A percentile compares a stretch with the other conserved stretches of the same genome.
These are phyloP conservation scores for Epiblema foenella DNA, from an alignment of 2,888 invertebrate genomes.

Conservation along the genomic window DNA sequence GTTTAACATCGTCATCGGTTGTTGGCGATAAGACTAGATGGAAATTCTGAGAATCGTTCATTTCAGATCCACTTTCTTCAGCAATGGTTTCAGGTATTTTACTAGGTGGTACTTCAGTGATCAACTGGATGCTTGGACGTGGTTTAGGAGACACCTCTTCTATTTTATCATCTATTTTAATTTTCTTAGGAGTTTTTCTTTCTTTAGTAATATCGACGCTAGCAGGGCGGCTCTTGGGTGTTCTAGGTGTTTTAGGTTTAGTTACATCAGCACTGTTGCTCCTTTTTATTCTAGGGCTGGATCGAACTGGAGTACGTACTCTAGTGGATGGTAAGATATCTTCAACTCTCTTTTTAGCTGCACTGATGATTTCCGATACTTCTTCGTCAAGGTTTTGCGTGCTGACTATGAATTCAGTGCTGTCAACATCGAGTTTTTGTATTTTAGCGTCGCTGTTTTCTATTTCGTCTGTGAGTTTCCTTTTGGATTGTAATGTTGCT, in stretches of 20 bases:
- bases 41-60: slow-evolving; percentile 77
- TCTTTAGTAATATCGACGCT: slow-evolving; percentile 70
- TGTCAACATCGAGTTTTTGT: slow-evolving; percentile 66
- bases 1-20: slow-evolving; percentile 55
- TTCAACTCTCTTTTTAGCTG: slow-evolving; percentile 60
- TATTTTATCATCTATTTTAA: slow-evolving; percentile 52
- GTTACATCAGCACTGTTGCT: slow-evolving; percentile 72
- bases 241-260: slow-evolving; percentile 69
- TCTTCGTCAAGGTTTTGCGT: slow-evolving; percentile 73
- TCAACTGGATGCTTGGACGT: slow-evolving; percentile 64
- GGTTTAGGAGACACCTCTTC: slow-evolving; percentile 48
- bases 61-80: slow-evolving; percentile 64
- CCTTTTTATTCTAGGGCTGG: slow-evolving; percentile 74
- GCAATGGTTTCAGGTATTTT: slow-evolving; percentile 63
- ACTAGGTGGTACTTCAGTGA: slow-evolving; percentile 60
- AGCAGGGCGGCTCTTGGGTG: slow-evolving; percentile 69
- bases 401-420: slow-evolving; percentile 59
- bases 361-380: slow-evolving; percentile 67
- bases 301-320: slow-evolving; percentile 64
- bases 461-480: slow-evolving; percentile 68
- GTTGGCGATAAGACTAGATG: slow-evolving; percentile 71
- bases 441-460: slow-evolving; percentile 65
- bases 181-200: slow-evolving; percentile 63
- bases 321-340: slow-evolving; percentile 66
- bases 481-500: slow-evolving; percentile 58